Evolutionary conservation across 2,797 vertebrate species (phyloP).

Genomic region (Gephyroberyx darwinii): DNA sequence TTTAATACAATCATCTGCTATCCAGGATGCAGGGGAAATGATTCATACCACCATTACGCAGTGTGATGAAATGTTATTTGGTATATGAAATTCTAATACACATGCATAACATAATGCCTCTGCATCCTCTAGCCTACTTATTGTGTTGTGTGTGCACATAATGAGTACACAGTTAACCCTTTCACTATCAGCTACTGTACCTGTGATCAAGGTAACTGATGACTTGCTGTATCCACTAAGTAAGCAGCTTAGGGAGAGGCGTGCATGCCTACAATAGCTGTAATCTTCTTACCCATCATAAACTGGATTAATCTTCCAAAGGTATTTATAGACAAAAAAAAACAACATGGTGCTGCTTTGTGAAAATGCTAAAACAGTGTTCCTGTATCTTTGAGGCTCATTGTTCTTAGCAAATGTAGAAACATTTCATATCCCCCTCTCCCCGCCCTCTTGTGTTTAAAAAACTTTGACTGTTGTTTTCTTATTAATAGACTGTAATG

Average conservation of each 20-base stretch:
- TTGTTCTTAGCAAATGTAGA: constrained; percentile 43
- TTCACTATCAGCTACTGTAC: constrained; percentile 42
- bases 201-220: constrained; percentile 63
- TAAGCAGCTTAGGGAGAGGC: constrained; percentile 63
- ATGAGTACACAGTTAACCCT: constrained; percentile 62
- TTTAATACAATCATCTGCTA: constrained; percentile 59
- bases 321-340: constrained; percentile 7
- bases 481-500: too few species aligned
- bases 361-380: constrained; percentile 43
- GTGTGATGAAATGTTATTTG: constrained; percentile 62
- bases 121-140: constrained; percentile 31
- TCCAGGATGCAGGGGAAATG: constrained; percentile 42
- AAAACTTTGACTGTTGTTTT: too few species aligned
- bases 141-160: constrained; percentile 50
- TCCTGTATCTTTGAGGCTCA: constrained; percentile 50
- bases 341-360: constrained; percentile 31
- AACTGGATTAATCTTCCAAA: constrained; percentile 65
- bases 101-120: constrained; percentile 58
- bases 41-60: constrained; percentile 53
- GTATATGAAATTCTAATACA: constrained; percentile 61
- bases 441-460: not conserved
- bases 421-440: constrained; percentile 23
- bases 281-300: constrained; percentile 73
- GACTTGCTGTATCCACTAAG: constrained; percentile 60
- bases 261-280: constrained; percentile 19